phyloP scores from a whole-genome alignment of 2,113 vertebrate species.

The Lichenostomus cassidix region DNA sequence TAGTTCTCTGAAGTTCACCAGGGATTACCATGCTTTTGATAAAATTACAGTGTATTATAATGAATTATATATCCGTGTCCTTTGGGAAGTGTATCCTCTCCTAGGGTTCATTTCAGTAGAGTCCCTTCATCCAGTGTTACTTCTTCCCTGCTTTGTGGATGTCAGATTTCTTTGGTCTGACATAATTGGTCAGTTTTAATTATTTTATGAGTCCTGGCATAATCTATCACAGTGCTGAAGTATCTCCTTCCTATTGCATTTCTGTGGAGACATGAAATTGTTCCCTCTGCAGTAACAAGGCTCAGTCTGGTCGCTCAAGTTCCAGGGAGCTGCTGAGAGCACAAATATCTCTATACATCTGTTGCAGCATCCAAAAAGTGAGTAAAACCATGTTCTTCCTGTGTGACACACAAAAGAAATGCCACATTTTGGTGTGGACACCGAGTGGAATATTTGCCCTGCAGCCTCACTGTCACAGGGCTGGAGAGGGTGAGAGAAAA shows the following conservation, averaged over 20 bases:
- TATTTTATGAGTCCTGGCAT: not conserved
- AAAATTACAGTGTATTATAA: not conserved
- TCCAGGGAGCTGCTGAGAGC: not conserved
- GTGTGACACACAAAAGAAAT: not conserved
- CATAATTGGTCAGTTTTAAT: not conserved
- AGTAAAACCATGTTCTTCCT: not conserved
- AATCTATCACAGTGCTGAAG: not conserved
- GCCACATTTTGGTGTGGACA: not conserved
- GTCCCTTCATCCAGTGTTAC: not conserved
- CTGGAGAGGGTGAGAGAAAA: not conserved
- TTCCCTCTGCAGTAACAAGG: not conserved
- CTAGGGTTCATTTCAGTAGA: not conserved
- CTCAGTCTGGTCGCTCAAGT: not conserved
- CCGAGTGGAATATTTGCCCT: not conserved
- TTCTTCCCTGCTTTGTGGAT: not conserved
- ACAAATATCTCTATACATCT: not conserved
- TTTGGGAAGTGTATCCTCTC: not conserved
- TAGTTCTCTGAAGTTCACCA: not conserved
- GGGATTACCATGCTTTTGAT: not conserved
- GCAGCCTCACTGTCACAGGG: not conserved
- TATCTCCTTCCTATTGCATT: not conserved
- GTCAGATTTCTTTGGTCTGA: not conserved
- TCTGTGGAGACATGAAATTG: not conserved
- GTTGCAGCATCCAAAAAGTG: not conserved
- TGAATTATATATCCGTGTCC: not conserved